These are phyloP conservation scores for Semibalanus balanoides DNA, from an alignment of 1,140 invertebrate genomes.

Conservation along the genomic window DNA sequence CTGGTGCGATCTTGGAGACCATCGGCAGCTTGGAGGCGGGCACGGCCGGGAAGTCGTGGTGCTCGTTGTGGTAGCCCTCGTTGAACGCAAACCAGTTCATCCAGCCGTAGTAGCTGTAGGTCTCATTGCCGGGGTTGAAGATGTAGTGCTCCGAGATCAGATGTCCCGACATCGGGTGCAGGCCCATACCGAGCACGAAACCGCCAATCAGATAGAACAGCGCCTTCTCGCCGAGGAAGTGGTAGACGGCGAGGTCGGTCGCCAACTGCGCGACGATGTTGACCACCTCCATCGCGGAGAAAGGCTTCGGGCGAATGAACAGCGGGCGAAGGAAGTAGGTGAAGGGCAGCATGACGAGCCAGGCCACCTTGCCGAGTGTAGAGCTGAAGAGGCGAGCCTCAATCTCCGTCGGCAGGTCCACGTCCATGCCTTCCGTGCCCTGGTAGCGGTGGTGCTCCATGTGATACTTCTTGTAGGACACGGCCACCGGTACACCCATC, in stretches of 20 bases:
- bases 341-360: constrained; percentile 84
- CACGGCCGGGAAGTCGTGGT: constrained; percentile 50
- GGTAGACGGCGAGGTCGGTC: constrained; percentile 63
- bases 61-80: constrained; percentile 77
- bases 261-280: constrained; percentile 75
- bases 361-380: constrained; percentile 80
- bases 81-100: constrained; percentile 96
- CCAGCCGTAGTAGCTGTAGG: constrained; percentile 97
- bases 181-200: constrained; percentile 81
- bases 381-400: constrained; percentile 88
- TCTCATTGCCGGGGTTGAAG: constrained; percentile 93
- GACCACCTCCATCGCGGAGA: constrained; percentile 60
- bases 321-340: constrained; percentile 90
- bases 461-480: constrained; percentile 96
- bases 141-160: constrained; percentile 99
- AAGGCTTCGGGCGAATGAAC: constrained; percentile 75
- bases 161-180: constrained; percentile 95
- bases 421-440: constrained; percentile 86
- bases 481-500: constrained; percentile 82
- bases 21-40: constrained; percentile 79
- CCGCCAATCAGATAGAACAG: constrained; percentile 72
- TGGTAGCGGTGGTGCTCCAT: constrained; percentile 92
- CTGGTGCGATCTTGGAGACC: constrained; percentile 68
- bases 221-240: constrained; percentile 63
- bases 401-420: constrained; percentile 82